Conservation (phyloP, 1,140 invertebrate genomes). For the Lysiphlebus fabarum region DNA sequence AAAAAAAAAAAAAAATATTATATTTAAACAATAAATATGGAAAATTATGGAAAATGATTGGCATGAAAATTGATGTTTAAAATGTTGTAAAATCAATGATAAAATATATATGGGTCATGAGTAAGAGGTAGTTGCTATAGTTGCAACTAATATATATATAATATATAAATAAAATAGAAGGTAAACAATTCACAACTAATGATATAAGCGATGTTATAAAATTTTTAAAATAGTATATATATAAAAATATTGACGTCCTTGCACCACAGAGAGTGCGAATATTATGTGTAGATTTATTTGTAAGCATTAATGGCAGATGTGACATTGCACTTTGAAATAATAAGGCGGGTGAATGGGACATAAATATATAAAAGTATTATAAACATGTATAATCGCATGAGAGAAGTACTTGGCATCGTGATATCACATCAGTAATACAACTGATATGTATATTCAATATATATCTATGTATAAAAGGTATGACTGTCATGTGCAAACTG, state of each 20-base stretch:
- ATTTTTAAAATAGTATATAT: too few relatives aligned
- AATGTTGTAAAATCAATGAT: neutral
- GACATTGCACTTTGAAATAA: conserved; percentile 25
- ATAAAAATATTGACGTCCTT: neutral
- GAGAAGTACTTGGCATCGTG: neutral
- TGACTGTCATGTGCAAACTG: conserved; percentile 13
- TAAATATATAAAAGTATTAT: neutral
- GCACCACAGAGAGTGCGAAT: neutral
- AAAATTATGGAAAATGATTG: too few relatives aligned
- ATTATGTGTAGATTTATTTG: neutral
- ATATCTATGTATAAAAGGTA: too few relatives aligned
- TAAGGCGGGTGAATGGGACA: neutral
- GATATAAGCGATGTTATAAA: too few relatives aligned
- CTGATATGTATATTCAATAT: neutral
- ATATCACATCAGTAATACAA: neutral
- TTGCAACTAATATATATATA: neutral
- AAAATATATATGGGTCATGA: conserved; percentile 27
- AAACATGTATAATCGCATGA: too few relatives aligned
- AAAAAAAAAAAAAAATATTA: too few relatives aligned
- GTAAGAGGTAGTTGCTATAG: conserved; percentile 26
- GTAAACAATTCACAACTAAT: neutral
- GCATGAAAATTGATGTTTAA: too few relatives aligned
- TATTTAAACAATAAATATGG: too few relatives aligned
- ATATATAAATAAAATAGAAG: conserved; percentile 12
- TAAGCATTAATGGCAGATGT: conserved; percentile 18